phyloP scores from a whole-genome alignment of 1,140 invertebrate genomes.

The Aplysia californica region DNA sequence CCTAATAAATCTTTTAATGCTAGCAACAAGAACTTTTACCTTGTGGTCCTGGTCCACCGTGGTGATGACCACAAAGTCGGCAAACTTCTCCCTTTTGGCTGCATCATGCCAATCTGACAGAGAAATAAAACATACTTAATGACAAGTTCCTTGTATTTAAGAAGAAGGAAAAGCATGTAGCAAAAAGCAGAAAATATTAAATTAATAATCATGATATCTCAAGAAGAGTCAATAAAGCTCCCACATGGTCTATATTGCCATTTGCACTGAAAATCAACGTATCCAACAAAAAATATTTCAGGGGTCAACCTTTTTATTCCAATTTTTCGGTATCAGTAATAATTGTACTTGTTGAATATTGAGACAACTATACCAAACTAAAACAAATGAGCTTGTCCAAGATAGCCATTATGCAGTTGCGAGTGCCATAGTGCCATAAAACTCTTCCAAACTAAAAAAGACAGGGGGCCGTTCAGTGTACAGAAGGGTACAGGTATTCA shows the following conservation, averaged over 20 bases:
- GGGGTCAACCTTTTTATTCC: not conserved
- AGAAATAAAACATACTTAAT: not conserved
- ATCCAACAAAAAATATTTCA: not conserved
- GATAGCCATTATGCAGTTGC: too few species aligned
- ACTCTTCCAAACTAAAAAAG: too few species aligned
- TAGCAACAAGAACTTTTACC: too few species aligned
- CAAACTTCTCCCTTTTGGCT: constrained; percentile 59
- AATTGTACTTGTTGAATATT: too few species aligned
- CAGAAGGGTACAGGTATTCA: too few species aligned
- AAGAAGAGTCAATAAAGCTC: not conserved
- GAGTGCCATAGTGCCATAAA: too few species aligned
- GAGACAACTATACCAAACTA: too few species aligned
- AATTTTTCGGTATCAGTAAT: too few species aligned
- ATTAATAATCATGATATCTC: not conserved
- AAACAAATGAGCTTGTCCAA: too few species aligned
- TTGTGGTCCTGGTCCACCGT: constrained; percentile 67
- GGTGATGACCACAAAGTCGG: constrained; percentile 68
- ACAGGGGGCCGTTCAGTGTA: too few species aligned
- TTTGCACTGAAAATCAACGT: not conserved
- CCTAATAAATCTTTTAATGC: too few species aligned
- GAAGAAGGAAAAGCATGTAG: not conserved
- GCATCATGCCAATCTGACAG: constrained; percentile 58
- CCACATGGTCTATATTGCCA: not conserved
- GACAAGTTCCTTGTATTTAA: not conserved
- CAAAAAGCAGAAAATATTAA: not conserved